Base-by-base conservation (phyloP, 53 echinoderm and acorn worm species). In the Antedon mediterranea region DNA sequence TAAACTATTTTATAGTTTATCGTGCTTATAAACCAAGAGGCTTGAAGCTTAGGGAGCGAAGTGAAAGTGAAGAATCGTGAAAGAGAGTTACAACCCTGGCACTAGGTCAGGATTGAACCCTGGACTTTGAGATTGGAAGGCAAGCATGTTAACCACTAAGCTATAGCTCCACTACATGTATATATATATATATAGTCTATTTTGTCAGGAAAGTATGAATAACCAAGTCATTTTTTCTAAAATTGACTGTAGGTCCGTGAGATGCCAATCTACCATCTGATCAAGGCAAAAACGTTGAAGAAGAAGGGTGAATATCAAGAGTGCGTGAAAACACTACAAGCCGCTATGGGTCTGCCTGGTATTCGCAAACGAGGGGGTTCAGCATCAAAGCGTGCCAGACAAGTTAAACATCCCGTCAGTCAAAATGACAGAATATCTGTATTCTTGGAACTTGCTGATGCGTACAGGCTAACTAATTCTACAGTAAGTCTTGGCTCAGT, bases 261-360 rank as follows among this genome's bases (percentile, higher is more conserved):
- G 85, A 92, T 92, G 91, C 98, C 98, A 0, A 77, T 98, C 73
- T 98, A 92, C 44, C 98, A 98, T 74, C 85, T 98, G 77, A 98
- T 98, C 80, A 88, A 84, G 29, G 98, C 98, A 23, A 88, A 90
- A 43, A 88, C 89, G 14, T 89, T 92, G 87, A 90, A 88, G 77
- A 92, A 91, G 72, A 88, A 92, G 82, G 92, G 92, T 14, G 82
- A 98, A 29, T 75, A 88, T 31, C 88, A 91, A 75, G 98, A 98
- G 23, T 98, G 91, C 75, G 89, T 92, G n/a, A 98, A 92, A 81
- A 98, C 98, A 2, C 82, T 98, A 28, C 98, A 98, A 83, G 85
- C 88, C 27, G 98, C 98, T 32, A 98, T 98, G 98, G 85, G 84
- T 34, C 77, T 98, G 30, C 87, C 98, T 28, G 98, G 98, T 31